Evolutionary conservation across 2,888 invertebrate genomes (phyloP), one percentile per base, ranked within the genome.

Genomic region (Lumbricus terrestris): DNA sequence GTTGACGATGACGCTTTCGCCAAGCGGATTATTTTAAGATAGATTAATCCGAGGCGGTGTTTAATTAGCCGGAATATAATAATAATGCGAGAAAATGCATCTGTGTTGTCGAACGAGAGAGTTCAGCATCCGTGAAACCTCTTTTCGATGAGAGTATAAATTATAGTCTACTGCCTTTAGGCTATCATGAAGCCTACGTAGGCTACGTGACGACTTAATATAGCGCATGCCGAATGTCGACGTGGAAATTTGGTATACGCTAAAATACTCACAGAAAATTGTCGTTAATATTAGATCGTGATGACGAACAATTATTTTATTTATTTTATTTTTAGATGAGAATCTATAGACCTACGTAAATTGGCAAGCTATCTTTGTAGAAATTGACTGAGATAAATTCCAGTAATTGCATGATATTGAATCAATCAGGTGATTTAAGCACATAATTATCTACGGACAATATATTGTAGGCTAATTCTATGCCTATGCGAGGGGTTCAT

Each of bases 21-120:
- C 69, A 69, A 69, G 69, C 69, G 69, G 69, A 69, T 69, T 69
- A 69, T n/a, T n/a, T 69, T n/a, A 69, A 69, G 69, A 69, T 69
- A n/a, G n/a, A 69, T 69, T 69, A 69, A 69, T 69, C 69, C 69
- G 29, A n/a, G 29, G 8, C 69, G 69, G 69, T 11, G 8, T n/a
- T 69, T 69, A 69, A 69, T 69, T n/a, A 69, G 29, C 69, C 69
- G 69, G 69, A 69, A 69, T n/a, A n/a, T 47, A 40, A 40, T 40
- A 11, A 47, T 69, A 54, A n/a, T n/a, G n/a, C 29, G 69, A 69
- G 69, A n/a, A 69, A 69, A 69, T 6, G 69, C 69, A 69, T 29
- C n/a, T 69, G 69, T 69, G 69, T n/a, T 69, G 29, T 13, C n/a
- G 69, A 69, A 13, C 8, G 40, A 6, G n/a, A 69, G 69, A 69